phyloP scores from a whole-genome alignment of 2,797 vertebrate species.

The Hyperoplus lanceolatus region DNA sequence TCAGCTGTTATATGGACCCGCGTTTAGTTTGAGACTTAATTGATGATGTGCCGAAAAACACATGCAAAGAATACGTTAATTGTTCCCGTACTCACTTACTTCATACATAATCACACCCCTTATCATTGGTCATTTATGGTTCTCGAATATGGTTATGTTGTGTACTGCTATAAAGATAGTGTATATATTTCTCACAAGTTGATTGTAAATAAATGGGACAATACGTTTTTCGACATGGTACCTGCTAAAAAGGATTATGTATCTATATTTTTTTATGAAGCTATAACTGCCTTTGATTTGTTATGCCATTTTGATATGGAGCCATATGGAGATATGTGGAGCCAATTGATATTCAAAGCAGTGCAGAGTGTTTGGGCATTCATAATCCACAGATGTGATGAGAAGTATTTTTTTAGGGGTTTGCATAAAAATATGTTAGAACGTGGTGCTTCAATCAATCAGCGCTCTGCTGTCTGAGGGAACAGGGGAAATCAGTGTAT shows the following conservation, averaged over 20 bases:
- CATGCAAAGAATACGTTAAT: slow-evolving; percentile 18
- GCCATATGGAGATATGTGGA: background rate
- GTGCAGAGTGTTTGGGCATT: slow-evolving; percentile 37
- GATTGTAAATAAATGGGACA: slow-evolving; percentile 1
- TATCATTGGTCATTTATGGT: background rate
- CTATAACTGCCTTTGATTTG: slow-evolving; percentile 1
- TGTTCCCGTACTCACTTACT: slow-evolving; percentile 1
- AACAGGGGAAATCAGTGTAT: slow-evolving; percentile 21
- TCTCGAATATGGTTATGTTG: background rate
- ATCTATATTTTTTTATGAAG: slow-evolving; percentile 6
- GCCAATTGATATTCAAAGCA: slow-evolving; percentile 43
- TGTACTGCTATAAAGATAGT: background rate
- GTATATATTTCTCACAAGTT: background rate
- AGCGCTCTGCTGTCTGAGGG: slow-evolving; percentile 21
- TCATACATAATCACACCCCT: background rate
- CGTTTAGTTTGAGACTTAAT: slow-evolving; percentile 61
- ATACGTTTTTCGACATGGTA: background rate
- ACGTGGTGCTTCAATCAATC: slow-evolving; percentile 63
- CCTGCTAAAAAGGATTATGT: background rate
- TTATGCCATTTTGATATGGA: background rate
- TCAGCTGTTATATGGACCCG: slow-evolving; percentile 69
- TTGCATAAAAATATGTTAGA: slow-evolving; percentile 66
- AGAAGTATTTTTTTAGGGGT: slow-evolving; percentile 41
- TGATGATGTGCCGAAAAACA: slow-evolving; percentile 61
- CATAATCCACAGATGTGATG: slow-evolving; percentile 35